Percentiles rank a stretch among this genome's conserved stretches.
Conservation (phyloP, 2,888 invertebrate species). For the Notodromas monacha region DNA sequence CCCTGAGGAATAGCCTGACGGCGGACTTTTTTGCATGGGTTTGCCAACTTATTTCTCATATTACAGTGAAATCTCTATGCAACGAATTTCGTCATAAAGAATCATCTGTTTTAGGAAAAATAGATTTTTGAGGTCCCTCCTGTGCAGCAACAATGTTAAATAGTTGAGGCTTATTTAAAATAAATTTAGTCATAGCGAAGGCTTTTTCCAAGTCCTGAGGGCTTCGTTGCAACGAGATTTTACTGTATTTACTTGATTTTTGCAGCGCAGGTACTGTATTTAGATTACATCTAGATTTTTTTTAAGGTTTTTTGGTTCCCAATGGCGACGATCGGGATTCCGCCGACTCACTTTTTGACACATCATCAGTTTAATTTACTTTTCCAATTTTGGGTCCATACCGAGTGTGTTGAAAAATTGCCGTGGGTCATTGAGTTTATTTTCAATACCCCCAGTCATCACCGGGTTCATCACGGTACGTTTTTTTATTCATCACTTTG, state of each 20-base stretch:
- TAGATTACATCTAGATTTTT: no score
- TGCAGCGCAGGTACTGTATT: no score
- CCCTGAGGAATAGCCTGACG: conserved; percentile 39
- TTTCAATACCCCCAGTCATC: conserved; percentile 63
- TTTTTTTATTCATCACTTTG: no score
- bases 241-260: not conserved
- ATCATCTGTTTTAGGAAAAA: not conserved
- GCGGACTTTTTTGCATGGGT: conserved; percentile 51
- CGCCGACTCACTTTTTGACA: conserved; percentile 41
- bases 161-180: no score
- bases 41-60: no score
- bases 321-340: conserved; percentile 31
- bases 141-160: not conserved
- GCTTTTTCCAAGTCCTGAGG: not conserved
- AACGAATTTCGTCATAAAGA: conserved; percentile 6
- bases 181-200: no score
- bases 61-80: conserved; percentile 20
- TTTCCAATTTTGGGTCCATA: conserved; percentile 81
- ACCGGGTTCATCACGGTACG: conserved; percentile 26
- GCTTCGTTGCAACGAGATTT: no score
- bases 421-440: conserved; percentile 55
- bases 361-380: conserved; percentile 63
- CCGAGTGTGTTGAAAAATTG: conserved; percentile 34
- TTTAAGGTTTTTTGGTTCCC: conserved; percentile 14
- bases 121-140: not conserved